Evolutionary conservation across 2,888 invertebrate genomes (phyloP), one percentile per base, ranked within the genome.

Genomic region (Poecilus cupreus): DNA sequence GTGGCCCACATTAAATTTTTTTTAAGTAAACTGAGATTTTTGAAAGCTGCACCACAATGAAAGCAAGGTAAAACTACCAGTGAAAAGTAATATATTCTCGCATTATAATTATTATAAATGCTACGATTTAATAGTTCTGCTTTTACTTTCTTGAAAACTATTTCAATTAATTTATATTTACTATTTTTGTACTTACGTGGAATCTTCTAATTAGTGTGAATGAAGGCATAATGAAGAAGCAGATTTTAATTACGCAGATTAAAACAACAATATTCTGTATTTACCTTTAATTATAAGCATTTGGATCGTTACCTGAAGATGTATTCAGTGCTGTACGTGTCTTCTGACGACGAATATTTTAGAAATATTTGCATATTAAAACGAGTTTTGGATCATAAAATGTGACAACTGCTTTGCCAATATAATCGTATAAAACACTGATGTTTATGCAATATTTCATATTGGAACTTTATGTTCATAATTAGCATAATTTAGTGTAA

Each of bases 141-240:
- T 68, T 68, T 68, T 68, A 68, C 64, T 68, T 68, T 68, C 64
- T 37, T 68, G 32, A 6, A 60, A 32, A 68, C 18, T 60, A 37
- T 68, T 60, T 60, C 20, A 11, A 8, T 54, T 11, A 32, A 37
- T 51, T 51, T 51, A 13, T 18, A 68, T 68, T 32, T 68, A 18
- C 16, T 68, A 24, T 22, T 57, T 24, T 57, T 37, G 11, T 13
- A n/a, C 43, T 43, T 43, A 11, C 11, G 43, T 43, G 32, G 4
- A 3, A 43, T 43, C 60, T 60, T 60, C 26, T 60, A 60, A 60
- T 60, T 60, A 60, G 60, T 20, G 22, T 11, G 13, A 26, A 26
- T 60, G 60, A 26, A 54, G 10, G 54, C 54, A 54, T 22, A 54
- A 20, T 54, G 54, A 54, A 60, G 26, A 3, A 13, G 60, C 24